Base-by-base conservation (phyloP, 2,797 vertebrate genomes). In the Poecilia velifera region DNA sequence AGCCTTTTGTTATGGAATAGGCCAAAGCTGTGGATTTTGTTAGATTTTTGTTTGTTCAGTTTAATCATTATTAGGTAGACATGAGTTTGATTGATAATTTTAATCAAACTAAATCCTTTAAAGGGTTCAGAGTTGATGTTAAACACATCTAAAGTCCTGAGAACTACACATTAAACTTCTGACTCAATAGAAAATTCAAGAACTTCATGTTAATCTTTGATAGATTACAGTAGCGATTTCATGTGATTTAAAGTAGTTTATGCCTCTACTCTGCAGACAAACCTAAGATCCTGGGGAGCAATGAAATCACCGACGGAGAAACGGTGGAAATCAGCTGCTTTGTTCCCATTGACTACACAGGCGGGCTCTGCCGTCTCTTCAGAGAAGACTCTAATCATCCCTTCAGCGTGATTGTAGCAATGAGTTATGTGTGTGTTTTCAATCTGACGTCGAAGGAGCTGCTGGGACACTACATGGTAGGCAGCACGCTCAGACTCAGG, bases 321-420 rank as follows among this genome's bases (percentile, higher is more conserved):
- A 7, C 36, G 0, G 14, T 74, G 34, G 1, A n/a, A 16, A 2
- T 86, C 34, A 28, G 18, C 75, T 86, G 84, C 49, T 34, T 14
- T 0, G 12, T 83, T 1, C 81, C 81, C 0, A 16, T 81, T 1
- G 73, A 81, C 73, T 78, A 80, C 57, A 12, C 1, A 0, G 78
- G 81, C 12, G 75, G 80, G 6, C 18, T 51, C 7, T 86, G 81
- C 49, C 47, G 75, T 2, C 73, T 86, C 4, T 86, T 6, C 76
- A 75, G 72, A 57, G 10, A 10, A 13, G 0, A 16, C 6, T 53
- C 62, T 7, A 0, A 0, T 1, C 0, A 0, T 12, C 71, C 77
- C 6, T 72, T 82, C 74, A 72, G 1, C 2, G 0, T 10, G 22
- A 36, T 5, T 28, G 53, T 1, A 0, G 43, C 76, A 1, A 6